Evolutionary conservation across 2,888 invertebrate species (phyloP), one percentile per base, ranked within the genome.

Genomic region (Coelogynopora nodosa): DNA sequence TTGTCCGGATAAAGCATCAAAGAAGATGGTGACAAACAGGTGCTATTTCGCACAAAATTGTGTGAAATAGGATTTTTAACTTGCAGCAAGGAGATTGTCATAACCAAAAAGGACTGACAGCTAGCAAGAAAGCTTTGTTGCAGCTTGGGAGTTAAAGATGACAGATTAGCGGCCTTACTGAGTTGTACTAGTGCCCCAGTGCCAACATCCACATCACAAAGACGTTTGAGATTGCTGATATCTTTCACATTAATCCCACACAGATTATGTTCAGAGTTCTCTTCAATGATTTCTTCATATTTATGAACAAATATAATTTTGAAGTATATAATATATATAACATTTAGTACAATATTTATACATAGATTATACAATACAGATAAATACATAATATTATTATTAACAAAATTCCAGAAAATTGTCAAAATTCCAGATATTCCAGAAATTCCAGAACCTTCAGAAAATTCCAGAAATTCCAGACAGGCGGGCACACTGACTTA

Each of bases 271-370:
- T 26, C 5, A 74, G 27, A 74, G 74, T 74, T 74, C 2, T 74
- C 74, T 74, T 74, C 74, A 74, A 74, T 74, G 2, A 74, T 74
- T 13, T 74, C 27, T n/a, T n/a, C n/a, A n/a, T n/a, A n/a, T n/a
- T n/a, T n/a, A n/a, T n/a, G n/a, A n/a, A n/a, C n/a, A n/a, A n/a
- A n/a, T n/a, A n/a, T n/a, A n/a, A n/a, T n/a, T n/a, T n/a, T n/a
- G n/a, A n/a, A n/a, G n/a, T n/a, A n/a, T n/a, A n/a, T n/a, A n/a
- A n/a, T n/a, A n/a, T n/a, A n/a, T n/a, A n/a, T n/a, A n/a, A n/a
- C n/a, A n/a, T n/a, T n/a, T n/a, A n/a, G n/a, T n/a, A n/a, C n/a
- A n/a, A n/a, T n/a, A n/a, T n/a, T n/a, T n/a, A n/a, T n/a, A n/a
- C n/a, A n/a, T n/a, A n/a, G n/a, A n/a, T n/a, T n/a, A n/a, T n/a